A percentile compares a stretch with the other conserved stretches of the same genome.
Conservation (phyloP, 2,113 vertebrate genomes). For the Hemibagrus wyckioides region DNA sequence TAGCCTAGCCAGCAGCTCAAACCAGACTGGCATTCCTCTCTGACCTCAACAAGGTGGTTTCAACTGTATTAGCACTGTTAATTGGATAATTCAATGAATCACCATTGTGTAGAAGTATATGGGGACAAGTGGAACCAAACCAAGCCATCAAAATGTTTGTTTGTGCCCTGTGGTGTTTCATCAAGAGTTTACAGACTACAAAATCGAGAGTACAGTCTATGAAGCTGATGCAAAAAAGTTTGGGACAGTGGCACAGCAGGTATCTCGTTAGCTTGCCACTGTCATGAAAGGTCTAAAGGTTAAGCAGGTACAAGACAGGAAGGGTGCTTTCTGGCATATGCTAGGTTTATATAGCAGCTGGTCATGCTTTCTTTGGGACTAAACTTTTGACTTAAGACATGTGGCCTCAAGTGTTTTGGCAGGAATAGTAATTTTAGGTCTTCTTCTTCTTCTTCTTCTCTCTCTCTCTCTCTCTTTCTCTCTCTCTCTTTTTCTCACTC, state of each 20-base stretch:
- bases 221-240: conserved; percentile 12
- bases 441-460: neutral
- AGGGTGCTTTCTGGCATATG: conserved; percentile 33
- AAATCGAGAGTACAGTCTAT: neutral
- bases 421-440: conserved; percentile 3
- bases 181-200: neutral
- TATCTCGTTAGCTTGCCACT: conserved; percentile 15
- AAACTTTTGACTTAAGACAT: conserved; percentile 43
- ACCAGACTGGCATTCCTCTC: neutral
- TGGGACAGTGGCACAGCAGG: conserved; percentile 27
- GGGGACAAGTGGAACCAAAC: neutral
- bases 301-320: conserved; percentile 47
- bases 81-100: neutral
- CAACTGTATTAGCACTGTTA: neutral
- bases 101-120: neutral
- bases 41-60: neutral
- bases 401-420: conserved; percentile 27
- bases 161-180: neutral
- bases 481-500: neutral
- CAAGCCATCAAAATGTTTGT: neutral
- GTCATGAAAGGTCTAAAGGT: conserved; percentile 45
- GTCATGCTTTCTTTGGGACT: conserved; percentile 23
- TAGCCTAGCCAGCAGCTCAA: neutral
- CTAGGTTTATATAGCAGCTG: conserved; percentile 43
- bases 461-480: neutral